Evolutionary conservation across 2,888 invertebrate genomes (phyloP).

Genomic region (Platypus cylindrus): DNA sequence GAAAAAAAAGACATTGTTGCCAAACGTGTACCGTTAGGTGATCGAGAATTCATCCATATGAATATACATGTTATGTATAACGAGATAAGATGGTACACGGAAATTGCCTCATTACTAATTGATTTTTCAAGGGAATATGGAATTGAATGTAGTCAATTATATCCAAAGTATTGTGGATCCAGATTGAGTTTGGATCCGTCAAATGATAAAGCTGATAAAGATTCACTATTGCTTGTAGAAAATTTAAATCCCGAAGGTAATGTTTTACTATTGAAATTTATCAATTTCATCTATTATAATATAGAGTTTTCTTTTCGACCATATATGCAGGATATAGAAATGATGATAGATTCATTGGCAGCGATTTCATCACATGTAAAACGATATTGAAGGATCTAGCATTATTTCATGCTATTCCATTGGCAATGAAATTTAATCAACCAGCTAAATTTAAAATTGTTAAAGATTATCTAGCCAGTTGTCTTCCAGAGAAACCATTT

Average conservation of each 20-base stretch:
- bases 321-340: slow-evolving; percentile 7
- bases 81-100: slow-evolving; percentile 13
- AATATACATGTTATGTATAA: slow-evolving; percentile 6
- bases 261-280: too few relatives aligned
- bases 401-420: slow-evolving; percentile 5
- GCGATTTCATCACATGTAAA: slow-evolving; percentile 6
- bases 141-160: slow-evolving; percentile 6
- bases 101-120: slow-evolving; percentile 10
- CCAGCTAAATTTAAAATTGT: slow-evolving; percentile 7
- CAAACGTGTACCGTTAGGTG: slow-evolving; percentile 8
- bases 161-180: slow-evolving; percentile 11
- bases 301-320: too few relatives aligned
- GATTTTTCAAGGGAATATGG: slow-evolving; percentile 10
- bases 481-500: not conserved
- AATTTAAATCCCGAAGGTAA: slow-evolving; percentile 13
- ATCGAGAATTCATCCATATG: slow-evolving; percentile 1
- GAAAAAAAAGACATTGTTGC: slow-evolving; percentile 12
- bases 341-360: slow-evolving; percentile 8
- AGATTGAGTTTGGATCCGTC: slow-evolving; percentile 11
- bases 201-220: slow-evolving; percentile 10
- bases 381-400: slow-evolving; percentile 8
- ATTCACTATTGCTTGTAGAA: slow-evolving; percentile 14
- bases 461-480: slow-evolving; percentile 2
- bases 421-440: slow-evolving; percentile 6
- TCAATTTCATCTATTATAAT: too few relatives aligned